phyloP scores from a whole-genome alignment of 2,888 invertebrate species.

The Hemicrepidius hirtus region DNA sequence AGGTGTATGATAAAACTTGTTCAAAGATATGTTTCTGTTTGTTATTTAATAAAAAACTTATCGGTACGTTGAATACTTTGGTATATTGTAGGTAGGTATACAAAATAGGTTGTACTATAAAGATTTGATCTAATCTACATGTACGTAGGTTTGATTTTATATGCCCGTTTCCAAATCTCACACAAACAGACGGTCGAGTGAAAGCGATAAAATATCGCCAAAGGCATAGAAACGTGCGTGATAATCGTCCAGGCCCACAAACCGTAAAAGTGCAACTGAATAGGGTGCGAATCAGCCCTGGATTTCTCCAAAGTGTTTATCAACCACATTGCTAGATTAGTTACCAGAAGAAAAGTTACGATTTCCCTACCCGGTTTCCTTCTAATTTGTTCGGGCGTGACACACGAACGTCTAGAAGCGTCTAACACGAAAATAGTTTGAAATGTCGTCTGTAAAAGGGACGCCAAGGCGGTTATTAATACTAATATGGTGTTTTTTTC shows the following conservation, averaged over 20 bases:
- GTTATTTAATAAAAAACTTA: conserved; percentile 17
- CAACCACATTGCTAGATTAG: conserved; percentile 95
- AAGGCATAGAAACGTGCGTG: conserved; percentile 94
- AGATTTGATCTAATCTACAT: conserved; percentile 75
- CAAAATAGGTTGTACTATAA: conserved; percentile 33
- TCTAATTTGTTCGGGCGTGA: conserved; percentile 86
- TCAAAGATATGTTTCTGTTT: neutral
- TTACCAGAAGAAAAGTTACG: conserved; percentile 92
- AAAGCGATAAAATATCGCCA: conserved; percentile 95
- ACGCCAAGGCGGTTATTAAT: conserved; percentile 88
- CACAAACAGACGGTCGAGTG: conserved; percentile 96
- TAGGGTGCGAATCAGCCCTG: conserved; percentile 92
- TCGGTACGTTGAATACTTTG: conserved; percentile 15
- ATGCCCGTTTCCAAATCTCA: conserved; percentile 97
- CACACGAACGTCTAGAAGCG: conserved; percentile 89
- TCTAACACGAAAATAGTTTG: conserved; percentile 95
- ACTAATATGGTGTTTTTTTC: conserved; percentile 88
- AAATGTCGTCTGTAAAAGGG: conserved; percentile 90
- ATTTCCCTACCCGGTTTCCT: conserved; percentile 95
- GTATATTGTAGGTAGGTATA: conserved; percentile 31
- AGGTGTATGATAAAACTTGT: neutral
- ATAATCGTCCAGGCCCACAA: conserved; percentile 97
- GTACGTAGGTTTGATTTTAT: conserved; percentile 92
- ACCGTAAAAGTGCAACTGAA: conserved; percentile 93
- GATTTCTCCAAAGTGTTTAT: conserved; percentile 95